Evolutionary conservation across 2,797 vertebrate genomes (phyloP), one percentile per base, ranked within the genome.

Genomic region (Anableps anableps): DNA sequence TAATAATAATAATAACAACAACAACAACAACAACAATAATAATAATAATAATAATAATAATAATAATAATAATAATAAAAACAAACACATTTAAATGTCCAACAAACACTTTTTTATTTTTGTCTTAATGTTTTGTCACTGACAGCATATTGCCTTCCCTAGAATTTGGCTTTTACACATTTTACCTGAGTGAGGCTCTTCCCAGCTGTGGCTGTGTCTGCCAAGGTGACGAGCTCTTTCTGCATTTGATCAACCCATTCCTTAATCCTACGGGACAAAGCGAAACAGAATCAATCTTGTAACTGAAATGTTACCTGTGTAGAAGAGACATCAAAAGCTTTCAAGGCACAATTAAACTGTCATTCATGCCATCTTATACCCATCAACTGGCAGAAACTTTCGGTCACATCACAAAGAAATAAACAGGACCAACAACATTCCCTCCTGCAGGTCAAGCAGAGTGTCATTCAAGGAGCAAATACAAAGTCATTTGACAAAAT

Each of bases 201-300:
- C 87, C 97, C 97, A 80, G 97, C 98, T 0, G 97, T 98, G 75
- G 98, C 98, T 0, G 96, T 96, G 85, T 97, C 96, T 77, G 97
- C 97, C 88, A 99, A 88, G 1, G 93, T 96, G 77, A 99, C 96
- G 0, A 99, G 97, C 85, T 99, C 98, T 85, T 97, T 97, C 91
- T 99, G 98, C 97, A 99, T 98, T 93, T 98, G 97, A 91, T 98
- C 97, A 83, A 98, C 98, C 98, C 98, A 99, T 74, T 97, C 97
- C 88, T 98, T 98, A 93, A 99, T 98, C 91, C 98, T 99, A 48
- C 23, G 70, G 83, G 91, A 85, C 84, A 89, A 89, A 84, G 85
- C 71, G 88, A 82, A 31, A 89, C 74, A 89, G 60, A 85, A 47
- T 17, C 60, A 79, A 72, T 83, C 72, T 72, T 82, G 70, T 72